phyloP scores from a whole-genome alignment of 1,140 invertebrate species.

The Rhizoglyphus robini region DNA sequence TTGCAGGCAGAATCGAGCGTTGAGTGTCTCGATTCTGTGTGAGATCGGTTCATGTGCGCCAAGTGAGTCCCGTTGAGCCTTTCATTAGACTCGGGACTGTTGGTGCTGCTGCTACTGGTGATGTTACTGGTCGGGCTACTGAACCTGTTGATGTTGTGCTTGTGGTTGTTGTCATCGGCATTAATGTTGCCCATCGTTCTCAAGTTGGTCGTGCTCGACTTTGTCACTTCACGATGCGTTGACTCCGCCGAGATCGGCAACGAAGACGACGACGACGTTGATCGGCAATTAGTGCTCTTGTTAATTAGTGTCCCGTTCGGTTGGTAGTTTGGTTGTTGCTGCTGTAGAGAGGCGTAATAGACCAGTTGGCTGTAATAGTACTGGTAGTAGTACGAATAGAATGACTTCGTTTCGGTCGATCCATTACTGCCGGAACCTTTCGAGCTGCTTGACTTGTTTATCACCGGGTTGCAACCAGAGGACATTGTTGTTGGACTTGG shows the following conservation, averaged over 20 bases:
- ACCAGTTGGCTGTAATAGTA: constrained; percentile 5
- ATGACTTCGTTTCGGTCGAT: background rate
- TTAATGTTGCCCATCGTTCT: too few species aligned
- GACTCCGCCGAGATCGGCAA: too few species aligned
- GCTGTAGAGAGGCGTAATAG: background rate
- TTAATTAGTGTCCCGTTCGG: background rate
- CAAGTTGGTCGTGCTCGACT: too few species aligned
- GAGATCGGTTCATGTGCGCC: too few species aligned
- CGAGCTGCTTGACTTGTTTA: too few species aligned
- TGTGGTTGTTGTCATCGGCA: background rate
- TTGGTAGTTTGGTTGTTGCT: background rate
- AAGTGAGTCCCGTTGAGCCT: too few species aligned
- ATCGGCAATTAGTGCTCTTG: background rate
- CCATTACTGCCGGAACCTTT: background rate
- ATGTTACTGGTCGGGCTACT: background rate
- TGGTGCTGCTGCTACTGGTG: too few species aligned
- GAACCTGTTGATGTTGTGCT: background rate
- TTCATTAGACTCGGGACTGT: too few species aligned
- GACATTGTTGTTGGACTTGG: background rate
- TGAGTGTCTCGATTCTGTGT: too few species aligned
- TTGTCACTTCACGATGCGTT: too few species aligned
- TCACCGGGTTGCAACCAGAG: too few species aligned
- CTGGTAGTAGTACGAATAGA: background rate
- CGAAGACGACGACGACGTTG: background rate
- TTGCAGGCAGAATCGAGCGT: too few species aligned